Base-by-base conservation (phyloP, 2,888 invertebrate species). In the Allolobophora icterica region DNA sequence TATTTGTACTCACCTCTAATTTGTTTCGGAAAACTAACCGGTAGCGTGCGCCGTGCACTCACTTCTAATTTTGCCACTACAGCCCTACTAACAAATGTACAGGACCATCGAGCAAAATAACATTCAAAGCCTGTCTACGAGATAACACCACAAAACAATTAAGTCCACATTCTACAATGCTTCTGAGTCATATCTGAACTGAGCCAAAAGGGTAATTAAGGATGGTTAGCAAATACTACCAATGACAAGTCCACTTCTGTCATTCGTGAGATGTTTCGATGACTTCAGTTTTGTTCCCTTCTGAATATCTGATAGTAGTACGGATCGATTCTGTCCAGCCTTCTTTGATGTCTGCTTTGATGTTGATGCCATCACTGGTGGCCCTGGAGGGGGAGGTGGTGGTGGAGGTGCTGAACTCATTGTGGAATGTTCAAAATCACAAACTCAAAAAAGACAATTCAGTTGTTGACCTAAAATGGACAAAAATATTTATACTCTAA, bases 261-360 rank as follows among this genome's bases (percentile, higher is more conserved):
- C 91, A 33, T 89, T 89, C 89, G 58, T 90, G 52, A 91, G 89
- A 89, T 91, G 91, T 40, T 91, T 90, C 52, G 91, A 89, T 4
- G 90, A 89, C 87, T 91, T 91, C 84, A 91, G 90, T 33, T 33
- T 45, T 21, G 90, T 45, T 33, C 91, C 91, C 87, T 89, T 87
- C 33, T 90, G 84, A 71, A 91, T 91, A 52, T 91, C 90, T n/a
- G 45, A 45, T 35, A 91, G 89, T 19, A 91, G 89, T 13, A 33
- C 4, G 6, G 33, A 33, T 35, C 91, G 40, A 35, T 35, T 35
- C 24, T 91, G 34, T 33, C 19, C 30, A 24, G 45, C 33, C 33
- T 45, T 71, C 38, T 90, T 83, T 24, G 35, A 33, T 71, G 33
- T 33, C n/a, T 71, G 71, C n/a, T n/a, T 71, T n/a, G 71, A 71